These are phyloP conservation scores for Ptychodera flava DNA, from an alignment of 35 echinoderm and acorn worm genomes.

Conservation along the genomic window DNA sequence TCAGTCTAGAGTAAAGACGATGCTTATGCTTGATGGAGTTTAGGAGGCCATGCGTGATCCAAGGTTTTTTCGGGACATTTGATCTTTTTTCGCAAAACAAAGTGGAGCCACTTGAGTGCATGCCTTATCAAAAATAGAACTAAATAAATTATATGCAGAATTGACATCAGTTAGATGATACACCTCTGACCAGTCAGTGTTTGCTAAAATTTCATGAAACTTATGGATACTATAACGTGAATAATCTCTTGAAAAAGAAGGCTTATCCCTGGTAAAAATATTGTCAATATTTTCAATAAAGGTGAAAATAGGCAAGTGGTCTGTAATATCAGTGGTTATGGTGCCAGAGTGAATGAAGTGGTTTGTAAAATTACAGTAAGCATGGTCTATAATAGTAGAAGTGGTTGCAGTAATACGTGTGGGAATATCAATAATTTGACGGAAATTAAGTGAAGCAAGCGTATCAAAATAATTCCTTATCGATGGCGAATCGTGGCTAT, in stretches of 20 bases:
- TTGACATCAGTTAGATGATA: neutral
- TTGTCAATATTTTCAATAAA: neutral
- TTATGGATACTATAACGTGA: neutral
- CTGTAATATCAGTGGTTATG: neutral
- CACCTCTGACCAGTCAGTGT: neutral
- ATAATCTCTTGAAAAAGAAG: neutral
- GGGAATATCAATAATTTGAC: neutral
- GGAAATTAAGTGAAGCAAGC: neutral
- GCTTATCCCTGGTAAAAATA: neutral
- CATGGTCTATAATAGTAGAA: constrained; percentile 2
- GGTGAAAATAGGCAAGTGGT: neutral
- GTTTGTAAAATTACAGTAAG: neutral
- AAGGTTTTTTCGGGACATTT: neutral
- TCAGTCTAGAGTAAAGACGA: neutral
- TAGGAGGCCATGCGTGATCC: neutral
- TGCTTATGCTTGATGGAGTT: neutral
- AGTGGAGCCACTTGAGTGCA: neutral
- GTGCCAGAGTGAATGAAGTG: neutral
- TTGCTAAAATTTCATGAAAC: neutral
- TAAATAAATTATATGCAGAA: neutral
- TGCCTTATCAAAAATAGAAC: neutral
- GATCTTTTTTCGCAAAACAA: neutral
- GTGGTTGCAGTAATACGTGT: neutral
- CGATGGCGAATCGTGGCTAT: neutral
- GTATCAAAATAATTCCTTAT: neutral